phyloP scores from a whole-genome alignment of 2,113 vertebrate species.

The Dasyprocta punctata region DNA sequence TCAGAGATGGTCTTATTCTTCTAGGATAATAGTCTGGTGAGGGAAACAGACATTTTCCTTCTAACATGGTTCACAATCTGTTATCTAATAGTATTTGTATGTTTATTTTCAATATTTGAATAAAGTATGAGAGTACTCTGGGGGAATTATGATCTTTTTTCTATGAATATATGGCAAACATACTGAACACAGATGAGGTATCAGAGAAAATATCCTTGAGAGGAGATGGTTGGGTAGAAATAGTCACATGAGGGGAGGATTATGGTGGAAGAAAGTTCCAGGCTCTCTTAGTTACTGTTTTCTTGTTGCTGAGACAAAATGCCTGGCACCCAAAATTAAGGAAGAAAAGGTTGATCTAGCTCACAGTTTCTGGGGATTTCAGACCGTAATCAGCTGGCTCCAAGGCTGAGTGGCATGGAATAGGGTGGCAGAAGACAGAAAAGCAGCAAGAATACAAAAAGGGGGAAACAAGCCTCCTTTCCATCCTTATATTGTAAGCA shows the following conservation, averaged over 20 bases:
- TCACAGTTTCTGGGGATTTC: not conserved
- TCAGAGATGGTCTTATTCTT: not conserved
- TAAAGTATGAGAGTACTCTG: not conserved
- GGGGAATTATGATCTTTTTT: not conserved
- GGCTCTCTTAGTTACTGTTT: not conserved
- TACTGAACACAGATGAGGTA: not conserved
- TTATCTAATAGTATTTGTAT: not conserved
- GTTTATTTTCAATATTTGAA: conserved; percentile 13
- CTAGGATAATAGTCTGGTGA: not conserved
- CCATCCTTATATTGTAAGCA: not conserved
- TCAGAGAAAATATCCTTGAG: not conserved
- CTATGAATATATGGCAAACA: not conserved
- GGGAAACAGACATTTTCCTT: not conserved
- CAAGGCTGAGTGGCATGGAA: not conserved
- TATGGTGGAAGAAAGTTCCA: not conserved
- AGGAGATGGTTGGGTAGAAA: not conserved
- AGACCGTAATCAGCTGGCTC: not conserved
- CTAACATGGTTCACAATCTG: not conserved
- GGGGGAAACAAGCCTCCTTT: not conserved
- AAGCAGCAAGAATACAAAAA: not conserved
- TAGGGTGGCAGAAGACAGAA: not conserved
- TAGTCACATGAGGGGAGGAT: not conserved
- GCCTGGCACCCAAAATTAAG: not conserved
- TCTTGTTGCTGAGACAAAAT: not conserved
- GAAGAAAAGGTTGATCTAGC: not conserved